These are phyloP conservation scores for Staurois parvus DNA, from an alignment of 2,797 vertebrate species.

Conservation along the genomic window DNA sequence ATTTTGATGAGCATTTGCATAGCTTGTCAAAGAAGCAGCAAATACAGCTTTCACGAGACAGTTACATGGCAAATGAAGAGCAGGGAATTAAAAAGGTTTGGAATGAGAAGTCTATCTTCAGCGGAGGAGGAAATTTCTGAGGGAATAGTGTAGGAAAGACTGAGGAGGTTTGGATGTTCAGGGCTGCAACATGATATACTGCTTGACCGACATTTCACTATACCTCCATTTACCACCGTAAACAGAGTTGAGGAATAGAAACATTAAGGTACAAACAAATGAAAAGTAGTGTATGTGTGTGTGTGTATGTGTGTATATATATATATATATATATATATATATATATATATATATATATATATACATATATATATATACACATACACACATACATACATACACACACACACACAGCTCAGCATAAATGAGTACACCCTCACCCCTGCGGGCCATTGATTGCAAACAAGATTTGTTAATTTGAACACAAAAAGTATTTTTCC, in stretches of 20 bases:
- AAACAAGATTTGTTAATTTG: too few species aligned
- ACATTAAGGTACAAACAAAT: neutral
- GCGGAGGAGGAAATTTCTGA: neutral
- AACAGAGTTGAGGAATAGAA: neutral
- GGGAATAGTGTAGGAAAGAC: conserved; percentile 9
- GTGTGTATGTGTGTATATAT: too few species aligned
- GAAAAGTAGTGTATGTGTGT: too few species aligned
- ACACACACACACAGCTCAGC: too few species aligned
- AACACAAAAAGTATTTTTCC: too few species aligned
- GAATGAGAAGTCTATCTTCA: neutral
- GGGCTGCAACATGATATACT: conserved; percentile 14
- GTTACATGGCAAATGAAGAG: conserved; percentile 2
- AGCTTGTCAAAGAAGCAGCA: neutral
- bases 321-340: too few species aligned
- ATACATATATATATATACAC: too few species aligned
- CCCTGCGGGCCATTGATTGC: too few species aligned
- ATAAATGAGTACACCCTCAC: too few species aligned
- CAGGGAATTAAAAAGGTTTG: neutral
- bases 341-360: too few species aligned
- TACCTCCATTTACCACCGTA: too few species aligned
- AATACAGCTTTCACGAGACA: neutral
- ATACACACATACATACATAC: too few species aligned
- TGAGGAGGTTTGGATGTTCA: neutral
- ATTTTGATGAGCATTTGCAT: neutral
- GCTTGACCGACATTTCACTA: neutral